Conservation (phyloP, 2,888 invertebrate genomes). For the Tachina fera region DNA sequence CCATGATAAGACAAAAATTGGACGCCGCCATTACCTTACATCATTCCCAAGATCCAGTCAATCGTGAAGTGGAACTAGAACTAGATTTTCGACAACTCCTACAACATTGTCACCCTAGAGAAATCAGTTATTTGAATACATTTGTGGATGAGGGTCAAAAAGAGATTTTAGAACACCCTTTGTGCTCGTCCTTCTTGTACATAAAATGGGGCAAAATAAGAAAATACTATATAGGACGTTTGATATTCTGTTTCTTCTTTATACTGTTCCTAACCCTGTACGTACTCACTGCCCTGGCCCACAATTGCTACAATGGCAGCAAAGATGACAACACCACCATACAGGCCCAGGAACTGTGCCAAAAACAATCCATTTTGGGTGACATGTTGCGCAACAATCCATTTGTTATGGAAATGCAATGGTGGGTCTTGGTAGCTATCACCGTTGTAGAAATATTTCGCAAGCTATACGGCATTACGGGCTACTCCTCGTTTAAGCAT, state of each 20-base stretch:
- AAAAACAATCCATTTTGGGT: slow-evolving; percentile 90
- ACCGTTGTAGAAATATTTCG: slow-evolving; percentile 91
- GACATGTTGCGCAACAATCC: slow-evolving; percentile 90
- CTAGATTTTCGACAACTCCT: slow-evolving; percentile 92
- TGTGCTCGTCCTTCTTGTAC: slow-evolving; percentile 93
- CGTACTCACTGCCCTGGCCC: slow-evolving; percentile 91
- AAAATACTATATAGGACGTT: slow-evolving; percentile 92
- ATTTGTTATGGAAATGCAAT: slow-evolving; percentile 90
- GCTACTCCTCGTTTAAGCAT: slow-evolving; percentile 91
- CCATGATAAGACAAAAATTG: slow-evolving; percentile 91
- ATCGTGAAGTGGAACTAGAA: slow-evolving; percentile 91
- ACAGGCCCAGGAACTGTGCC: slow-evolving; percentile 89
- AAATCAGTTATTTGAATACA: slow-evolving; percentile 93
- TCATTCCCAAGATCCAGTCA: slow-evolving; percentile 90
- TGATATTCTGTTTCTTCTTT: slow-evolving; percentile 91
- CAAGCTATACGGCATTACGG: slow-evolving; percentile 91
- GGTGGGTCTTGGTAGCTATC: slow-evolving; percentile 91
- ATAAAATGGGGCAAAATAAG: slow-evolving; percentile 96
- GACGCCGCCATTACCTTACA: slow-evolving; percentile 91
- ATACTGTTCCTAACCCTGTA: slow-evolving; percentile 91
- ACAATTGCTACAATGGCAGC: slow-evolving; percentile 92
- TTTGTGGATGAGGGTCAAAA: slow-evolving; percentile 95
- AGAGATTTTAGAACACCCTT: slow-evolving; percentile 92
- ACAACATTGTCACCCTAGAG: slow-evolving; percentile 92
- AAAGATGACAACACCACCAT: slow-evolving; percentile 89